Evolutionary conservation across 2,113 vertebrate species (phyloP).

Genomic region (Archocentrus centrarchus): DNA sequence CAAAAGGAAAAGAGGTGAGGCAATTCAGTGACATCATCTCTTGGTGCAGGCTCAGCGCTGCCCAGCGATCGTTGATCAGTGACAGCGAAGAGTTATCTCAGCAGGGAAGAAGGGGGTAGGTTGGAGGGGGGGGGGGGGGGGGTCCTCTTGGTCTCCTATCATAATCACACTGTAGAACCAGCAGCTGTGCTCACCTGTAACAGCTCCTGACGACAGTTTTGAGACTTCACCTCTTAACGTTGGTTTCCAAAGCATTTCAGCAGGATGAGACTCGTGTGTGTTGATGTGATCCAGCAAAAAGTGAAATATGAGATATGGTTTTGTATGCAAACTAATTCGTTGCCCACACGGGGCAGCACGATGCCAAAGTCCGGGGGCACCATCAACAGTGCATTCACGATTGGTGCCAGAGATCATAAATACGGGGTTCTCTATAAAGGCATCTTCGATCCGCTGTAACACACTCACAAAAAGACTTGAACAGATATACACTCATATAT

Average conservation of each 20-base stretch:
- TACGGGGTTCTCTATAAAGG: slow-evolving; percentile 65
- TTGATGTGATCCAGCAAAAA: slow-evolving; percentile 54
- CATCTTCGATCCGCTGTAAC: slow-evolving; percentile 65
- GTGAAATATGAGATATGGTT: slow-evolving; percentile 49
- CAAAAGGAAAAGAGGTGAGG: slow-evolving; percentile 52
- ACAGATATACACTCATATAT: slow-evolving; percentile 69
- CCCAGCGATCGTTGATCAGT: slow-evolving; percentile 37
- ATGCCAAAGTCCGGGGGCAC: slow-evolving; percentile 41
- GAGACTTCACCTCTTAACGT: background rate
- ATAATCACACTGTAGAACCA: slow-evolving; percentile 43
- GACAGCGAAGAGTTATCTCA: slow-evolving; percentile 32
- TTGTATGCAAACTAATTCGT: slow-evolving; percentile 53
- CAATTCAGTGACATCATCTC: slow-evolving; percentile 74
- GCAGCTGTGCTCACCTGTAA: slow-evolving; percentile 34
- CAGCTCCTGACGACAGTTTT: slow-evolving; percentile 8
- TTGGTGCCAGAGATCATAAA: slow-evolving; percentile 60
- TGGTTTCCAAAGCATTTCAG: slow-evolving; percentile 46
- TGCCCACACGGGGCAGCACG: slow-evolving; percentile 41
- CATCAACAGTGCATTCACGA: slow-evolving; percentile 40
- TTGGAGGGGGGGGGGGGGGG: too few species aligned
- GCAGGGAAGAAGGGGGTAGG: slow-evolving; percentile 10
- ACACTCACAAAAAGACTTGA: slow-evolving; percentile 57
- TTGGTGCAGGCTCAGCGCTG: slow-evolving; percentile 51
- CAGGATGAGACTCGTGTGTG: slow-evolving; percentile 40
- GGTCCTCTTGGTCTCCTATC: slow-evolving; percentile 27